Conservation (phyloP, 2,797 vertebrate species). For the Cephalopachus bancanus region DNA sequence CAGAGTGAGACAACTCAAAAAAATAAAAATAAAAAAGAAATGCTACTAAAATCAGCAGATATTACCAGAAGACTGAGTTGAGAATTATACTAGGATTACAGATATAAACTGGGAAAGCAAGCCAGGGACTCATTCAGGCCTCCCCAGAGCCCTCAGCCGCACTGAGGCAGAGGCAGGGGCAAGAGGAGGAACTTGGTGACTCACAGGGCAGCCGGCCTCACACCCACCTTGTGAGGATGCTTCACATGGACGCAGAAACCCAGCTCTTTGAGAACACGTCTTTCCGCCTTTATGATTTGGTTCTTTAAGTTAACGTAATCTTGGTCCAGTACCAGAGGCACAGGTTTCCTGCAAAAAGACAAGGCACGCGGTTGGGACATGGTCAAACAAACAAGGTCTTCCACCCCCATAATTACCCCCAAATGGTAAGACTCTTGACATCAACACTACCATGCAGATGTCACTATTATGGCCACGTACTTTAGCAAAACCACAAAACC, state of each 20-base stretch:
- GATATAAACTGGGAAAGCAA: not conserved
- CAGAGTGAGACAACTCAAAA: too few relatives aligned
- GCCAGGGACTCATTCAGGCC: too few relatives aligned
- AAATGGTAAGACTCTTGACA: rapidly evolving
- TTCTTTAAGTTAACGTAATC: constrained; percentile 93
- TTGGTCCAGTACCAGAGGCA: constrained; percentile 92
- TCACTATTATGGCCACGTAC: not conserved
- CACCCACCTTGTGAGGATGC: constrained; percentile 93
- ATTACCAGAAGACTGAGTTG: rapidly evolving
- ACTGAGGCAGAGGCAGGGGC: not conserved
- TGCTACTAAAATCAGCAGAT: not conserved
- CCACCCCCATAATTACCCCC: not conserved
- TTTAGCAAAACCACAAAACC: not conserved
- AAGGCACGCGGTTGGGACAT: not conserved
- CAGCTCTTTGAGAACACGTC: constrained; percentile 93
- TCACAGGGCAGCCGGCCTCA: rapidly evolving
- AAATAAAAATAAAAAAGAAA: too few relatives aligned
- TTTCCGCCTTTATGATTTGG: constrained; percentile 93
- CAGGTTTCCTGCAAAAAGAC: constrained; percentile 88
- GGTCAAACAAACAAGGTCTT: not conserved
- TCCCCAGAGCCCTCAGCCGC: too few relatives aligned
- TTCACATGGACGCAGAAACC: constrained; percentile 95
- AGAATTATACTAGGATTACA: rapidly evolving
- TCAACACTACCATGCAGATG: rapidly evolving
- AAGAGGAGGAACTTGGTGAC: too few relatives aligned